These are phyloP conservation scores for Isurus oxyrinchus DNA, from an alignment of 2,113 vertebrate genomes.

Conservation along the genomic window DNA sequence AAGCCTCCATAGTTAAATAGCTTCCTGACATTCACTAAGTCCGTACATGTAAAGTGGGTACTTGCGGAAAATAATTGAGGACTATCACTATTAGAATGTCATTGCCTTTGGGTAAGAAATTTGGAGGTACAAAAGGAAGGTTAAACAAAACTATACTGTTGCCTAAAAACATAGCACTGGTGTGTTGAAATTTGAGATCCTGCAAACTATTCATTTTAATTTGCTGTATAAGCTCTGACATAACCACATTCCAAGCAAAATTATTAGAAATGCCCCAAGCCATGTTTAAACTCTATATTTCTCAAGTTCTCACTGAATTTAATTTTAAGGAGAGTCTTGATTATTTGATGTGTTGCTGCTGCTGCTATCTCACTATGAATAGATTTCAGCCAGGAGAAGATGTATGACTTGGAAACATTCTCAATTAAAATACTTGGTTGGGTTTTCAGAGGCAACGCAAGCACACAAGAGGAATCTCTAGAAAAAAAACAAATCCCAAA, in stretches of 20 bases:
- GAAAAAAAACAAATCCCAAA: background rate
- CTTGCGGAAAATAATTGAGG: too few relatives aligned
- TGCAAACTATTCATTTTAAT: background rate
- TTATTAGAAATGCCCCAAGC: background rate
- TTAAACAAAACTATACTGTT: background rate
- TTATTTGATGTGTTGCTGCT: background rate
- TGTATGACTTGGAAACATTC: background rate
- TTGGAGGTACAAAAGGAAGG: background rate
- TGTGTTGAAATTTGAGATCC: background rate
- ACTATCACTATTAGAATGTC: background rate
- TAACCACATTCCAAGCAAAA: conserved; percentile 27
- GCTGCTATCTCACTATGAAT: background rate
- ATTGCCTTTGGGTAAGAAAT: too few relatives aligned
- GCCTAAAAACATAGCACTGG: background rate
- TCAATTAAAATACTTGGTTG: background rate
- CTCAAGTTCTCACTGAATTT: background rate
- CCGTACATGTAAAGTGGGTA: background rate
- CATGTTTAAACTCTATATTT: background rate
- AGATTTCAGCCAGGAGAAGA: background rate
- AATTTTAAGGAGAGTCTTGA: background rate
- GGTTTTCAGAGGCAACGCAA: background rate
- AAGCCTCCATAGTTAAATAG: background rate
- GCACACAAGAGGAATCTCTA: background rate
- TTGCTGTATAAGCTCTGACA: background rate
- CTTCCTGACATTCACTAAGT: background rate